Conservation (phyloP, 2,797 vertebrate species). For the Luscinia megarhynchos region DNA sequence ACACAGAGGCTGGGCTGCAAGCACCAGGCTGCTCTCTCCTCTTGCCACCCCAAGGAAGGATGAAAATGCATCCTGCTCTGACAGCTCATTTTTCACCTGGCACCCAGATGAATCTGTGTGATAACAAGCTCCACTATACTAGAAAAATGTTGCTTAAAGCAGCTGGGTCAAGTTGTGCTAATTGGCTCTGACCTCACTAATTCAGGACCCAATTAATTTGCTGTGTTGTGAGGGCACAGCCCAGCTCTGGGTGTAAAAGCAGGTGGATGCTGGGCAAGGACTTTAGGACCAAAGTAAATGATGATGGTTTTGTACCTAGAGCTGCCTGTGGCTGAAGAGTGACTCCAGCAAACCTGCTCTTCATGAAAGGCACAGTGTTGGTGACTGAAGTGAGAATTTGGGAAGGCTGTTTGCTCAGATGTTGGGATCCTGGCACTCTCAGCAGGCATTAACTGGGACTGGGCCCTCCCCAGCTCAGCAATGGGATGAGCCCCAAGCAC, state of each 20-base stretch:
- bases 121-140: background rate
- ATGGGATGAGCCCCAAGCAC: background rate
- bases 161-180: background rate
- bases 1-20: background rate
- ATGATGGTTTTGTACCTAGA: background rate
- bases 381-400: background rate
- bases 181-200: slow-evolving; percentile 10
- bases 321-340: background rate
- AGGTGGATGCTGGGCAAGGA: background rate
- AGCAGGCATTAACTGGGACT: background rate
- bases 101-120: background rate
- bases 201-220: background rate
- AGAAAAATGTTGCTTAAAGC: background rate
- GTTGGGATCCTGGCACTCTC: background rate
- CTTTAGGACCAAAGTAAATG: background rate
- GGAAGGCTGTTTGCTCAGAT: background rate
- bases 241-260: background rate
- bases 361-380: too few relatives aligned
- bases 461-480: background rate
- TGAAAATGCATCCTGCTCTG: background rate
- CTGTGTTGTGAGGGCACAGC: background rate
- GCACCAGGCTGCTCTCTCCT: background rate
- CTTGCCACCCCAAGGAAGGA: background rate
- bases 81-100: background rate
- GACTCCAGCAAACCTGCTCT: background rate